Evolutionary conservation across 2,113 vertebrate species (phyloP), one percentile per base, ranked within the genome.

Genomic region (Dipodomys ordii): DNA sequence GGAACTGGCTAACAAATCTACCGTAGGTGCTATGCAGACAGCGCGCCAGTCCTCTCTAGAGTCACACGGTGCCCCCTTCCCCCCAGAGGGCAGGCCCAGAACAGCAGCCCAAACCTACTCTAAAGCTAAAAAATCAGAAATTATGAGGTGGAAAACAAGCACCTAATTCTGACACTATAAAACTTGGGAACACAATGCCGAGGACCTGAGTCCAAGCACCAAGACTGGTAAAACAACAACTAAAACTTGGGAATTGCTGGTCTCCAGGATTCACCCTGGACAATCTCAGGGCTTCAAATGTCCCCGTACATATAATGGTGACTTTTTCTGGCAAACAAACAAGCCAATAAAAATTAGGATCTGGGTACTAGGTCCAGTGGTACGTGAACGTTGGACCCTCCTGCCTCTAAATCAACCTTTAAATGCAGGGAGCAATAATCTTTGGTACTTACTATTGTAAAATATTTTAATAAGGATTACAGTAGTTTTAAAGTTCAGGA

Each of bases 381-480:
- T 32, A 69, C 53, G 85, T 27, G 39, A 60, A 30, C 11, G 4
- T 49, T 15, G 76, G 67, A 67, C 83, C 71, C 78, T 88, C 83
- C 19, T 88, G 73, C 25, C 60, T 68, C 32, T 91, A 68, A 81
- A 76, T 92, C 87, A 32, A 23, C 27, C 3, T 1, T 87, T 83
- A 68, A 4, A 83, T 18, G 1, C 23, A 94, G 35, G 22, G 32
- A 65, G 27, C 2, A 93, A 25, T 60, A 44, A 65, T 3, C 35
- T 30, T 18, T 67, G 7, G 74, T 69, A 10, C 62, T 88, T 67
- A 82, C 25, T 64, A 80, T 64, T 78, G 83, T 53, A 84, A 84
- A 18, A 0, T 44, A 87, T 88, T 80, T 88, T 91, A 92, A 77
- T 80, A 83, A 57, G 15, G 53, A 57, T 18, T 92, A 60, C 44